Conservation (phyloP, 2,113 vertebrate genomes). For the Pyrgilauda ruficollis region DNA sequence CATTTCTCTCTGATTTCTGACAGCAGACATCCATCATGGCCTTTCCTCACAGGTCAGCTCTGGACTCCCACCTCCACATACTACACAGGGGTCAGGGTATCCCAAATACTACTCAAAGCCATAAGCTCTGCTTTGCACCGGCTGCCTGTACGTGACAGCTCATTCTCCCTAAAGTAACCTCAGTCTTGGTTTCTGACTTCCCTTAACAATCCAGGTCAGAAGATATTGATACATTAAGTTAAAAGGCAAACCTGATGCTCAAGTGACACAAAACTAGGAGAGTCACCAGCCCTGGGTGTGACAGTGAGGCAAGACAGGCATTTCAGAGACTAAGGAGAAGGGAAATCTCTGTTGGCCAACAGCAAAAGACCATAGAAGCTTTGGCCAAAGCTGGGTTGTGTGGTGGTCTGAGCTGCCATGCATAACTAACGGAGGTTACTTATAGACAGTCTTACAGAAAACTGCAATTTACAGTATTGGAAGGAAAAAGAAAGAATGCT, state of each 20-base stretch:
- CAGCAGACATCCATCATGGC: neutral
- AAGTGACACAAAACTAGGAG: neutral
- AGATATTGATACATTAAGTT: neutral
- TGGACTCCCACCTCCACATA: neutral
- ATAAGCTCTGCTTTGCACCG: neutral
- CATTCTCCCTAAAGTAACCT: neutral
- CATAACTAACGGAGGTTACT: neutral
- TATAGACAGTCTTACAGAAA: neutral
- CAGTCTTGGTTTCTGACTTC: neutral
- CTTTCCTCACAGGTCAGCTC: neutral
- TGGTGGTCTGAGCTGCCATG: neutral
- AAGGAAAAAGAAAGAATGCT: neutral
- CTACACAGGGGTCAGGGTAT: neutral
- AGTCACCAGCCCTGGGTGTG: neutral
- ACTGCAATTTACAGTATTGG: neutral
- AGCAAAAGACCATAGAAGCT: neutral
- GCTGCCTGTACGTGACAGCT: neutral
- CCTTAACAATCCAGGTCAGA: neutral
- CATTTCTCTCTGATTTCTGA: neutral
- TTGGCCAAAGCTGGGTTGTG: neutral
- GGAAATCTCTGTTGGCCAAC: neutral
- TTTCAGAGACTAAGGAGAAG: neutral
- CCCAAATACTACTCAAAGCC: neutral
- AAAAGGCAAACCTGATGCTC: neutral
- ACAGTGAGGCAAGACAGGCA: neutral